phyloP scores from a whole-genome alignment of 2,888 invertebrate species.

The Operophtera brumata region DNA sequence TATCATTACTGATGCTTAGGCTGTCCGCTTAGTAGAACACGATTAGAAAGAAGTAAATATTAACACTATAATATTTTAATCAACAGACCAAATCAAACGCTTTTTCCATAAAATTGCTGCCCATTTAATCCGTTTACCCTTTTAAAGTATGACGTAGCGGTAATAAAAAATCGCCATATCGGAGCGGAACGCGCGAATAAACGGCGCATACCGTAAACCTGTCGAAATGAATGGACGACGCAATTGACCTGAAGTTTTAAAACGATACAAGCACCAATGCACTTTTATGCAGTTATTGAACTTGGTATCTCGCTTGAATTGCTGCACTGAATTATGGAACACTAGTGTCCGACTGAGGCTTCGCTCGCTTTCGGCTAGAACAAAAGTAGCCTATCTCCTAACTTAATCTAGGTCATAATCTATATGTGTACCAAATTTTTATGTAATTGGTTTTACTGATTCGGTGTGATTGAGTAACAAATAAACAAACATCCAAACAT shows the following conservation, averaged over 20 bases:
- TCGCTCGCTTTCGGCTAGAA: no score
- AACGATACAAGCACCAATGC: constrained; percentile 8
- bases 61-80: constrained; percentile 5
- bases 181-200: constrained; percentile 66
- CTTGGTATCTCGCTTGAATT: neutral
- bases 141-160: constrained; percentile 69
- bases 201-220: constrained; percentile 66
- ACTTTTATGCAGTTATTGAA: constrained; percentile 10
- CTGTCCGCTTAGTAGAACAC: no score
- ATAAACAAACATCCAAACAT: no score
- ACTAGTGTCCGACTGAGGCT: neutral
- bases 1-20: no score
- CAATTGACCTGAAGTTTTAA: constrained; percentile 42
- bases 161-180: constrained; percentile 71
- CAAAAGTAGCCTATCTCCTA: no score
- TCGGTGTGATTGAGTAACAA: no score
- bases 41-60: no score
- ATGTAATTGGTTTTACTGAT: no score
- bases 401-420: no score
- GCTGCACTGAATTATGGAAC: neutral
- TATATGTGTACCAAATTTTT: no score
- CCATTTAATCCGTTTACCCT: constrained; percentile 46
- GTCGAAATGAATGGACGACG: constrained; percentile 63
- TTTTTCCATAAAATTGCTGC: constrained; percentile 10
- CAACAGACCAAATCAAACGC: constrained; percentile 14